Evolutionary conservation across 2,797 vertebrate genomes (phyloP), one percentile per base, ranked within the genome.

Genomic region (Sebastes steindachneri): DNA sequence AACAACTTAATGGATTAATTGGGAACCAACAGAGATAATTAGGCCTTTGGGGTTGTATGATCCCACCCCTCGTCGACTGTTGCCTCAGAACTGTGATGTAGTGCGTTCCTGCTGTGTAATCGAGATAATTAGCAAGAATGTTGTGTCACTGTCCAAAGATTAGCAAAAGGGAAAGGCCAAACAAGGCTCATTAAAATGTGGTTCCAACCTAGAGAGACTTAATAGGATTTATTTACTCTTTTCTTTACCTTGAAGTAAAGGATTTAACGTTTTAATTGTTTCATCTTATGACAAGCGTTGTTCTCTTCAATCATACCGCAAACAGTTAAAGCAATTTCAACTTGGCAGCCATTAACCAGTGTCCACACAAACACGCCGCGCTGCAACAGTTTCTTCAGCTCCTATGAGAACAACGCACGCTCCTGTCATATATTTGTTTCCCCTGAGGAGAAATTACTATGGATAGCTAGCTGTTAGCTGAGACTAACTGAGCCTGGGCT

Each of bases 1-100:
- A 98, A 97, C 96, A 97, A 97, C 96, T 97, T 96, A 97, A 97
- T 96, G 96, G 96, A 97, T 97, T 98, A 98, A 99, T 98, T 98
- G 97, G 96, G 86, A 97, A 94, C 96, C 97, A 97, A 95, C 96
- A 95, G 96, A 97, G 97, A 97, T 98, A 99, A 99, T 98, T 97
- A 97, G 96, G 96, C 97, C 97, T 97, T 96, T 96, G 97, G 96
- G 98, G 98, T 95, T 95, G 84, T 96, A 96, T 95, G 95, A 98
- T 97, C 97, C 96, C 96, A 97, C 96, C 96, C 96, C 95, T 96
- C 93, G 96, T 96, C 96, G 97, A 97, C 95, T 89, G 87, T 93
- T 97, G 96, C 91, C 96, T 97, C 96, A 95, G 95, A 96, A 96
- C 93, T 94, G 96, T 82, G 84, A 91, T 89, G 84, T 86, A 86